phyloP scores from a whole-genome alignment of 2,113 vertebrate genomes.

The Phylloscopus whistleri region DNA sequence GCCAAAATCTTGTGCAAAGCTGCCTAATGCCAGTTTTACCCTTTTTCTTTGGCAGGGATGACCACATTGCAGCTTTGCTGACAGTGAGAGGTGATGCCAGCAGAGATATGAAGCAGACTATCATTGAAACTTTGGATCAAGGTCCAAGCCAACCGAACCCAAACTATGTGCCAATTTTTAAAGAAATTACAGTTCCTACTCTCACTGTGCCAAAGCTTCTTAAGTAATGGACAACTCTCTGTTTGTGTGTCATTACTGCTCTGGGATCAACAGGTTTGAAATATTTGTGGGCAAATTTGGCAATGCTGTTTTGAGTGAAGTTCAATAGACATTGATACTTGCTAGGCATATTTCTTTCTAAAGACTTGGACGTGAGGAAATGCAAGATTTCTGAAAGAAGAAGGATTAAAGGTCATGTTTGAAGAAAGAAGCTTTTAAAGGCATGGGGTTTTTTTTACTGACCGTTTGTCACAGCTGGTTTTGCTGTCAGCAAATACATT shows the following conservation, averaged over 20 bases:
- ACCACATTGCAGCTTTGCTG: constrained; percentile 90
- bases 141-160: constrained; percentile 76
- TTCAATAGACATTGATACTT: neutral
- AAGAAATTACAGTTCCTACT: constrained; percentile 88
- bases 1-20: neutral
- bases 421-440: neutral
- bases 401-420: neutral
- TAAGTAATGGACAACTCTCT: constrained; percentile 71
- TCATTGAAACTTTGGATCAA: constrained; percentile 92
- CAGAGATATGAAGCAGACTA: constrained; percentile 94
- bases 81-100: constrained; percentile 90
- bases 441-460: neutral
- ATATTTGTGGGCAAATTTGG: neutral
- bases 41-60: constrained; percentile 77
- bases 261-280: neutral
- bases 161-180: constrained; percentile 86
- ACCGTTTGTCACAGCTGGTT: neutral
- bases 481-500: neutral
- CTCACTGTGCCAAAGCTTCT: constrained; percentile 92
- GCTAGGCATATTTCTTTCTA: neutral
- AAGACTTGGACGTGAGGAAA: neutral
- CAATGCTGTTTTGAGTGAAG: neutral
- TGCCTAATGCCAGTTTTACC: neutral
- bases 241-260: neutral
- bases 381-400: neutral